These are phyloP conservation scores for Apogon hyalosoma DNA, from an alignment of 2,797 vertebrate species.

Conservation along the genomic window DNA sequence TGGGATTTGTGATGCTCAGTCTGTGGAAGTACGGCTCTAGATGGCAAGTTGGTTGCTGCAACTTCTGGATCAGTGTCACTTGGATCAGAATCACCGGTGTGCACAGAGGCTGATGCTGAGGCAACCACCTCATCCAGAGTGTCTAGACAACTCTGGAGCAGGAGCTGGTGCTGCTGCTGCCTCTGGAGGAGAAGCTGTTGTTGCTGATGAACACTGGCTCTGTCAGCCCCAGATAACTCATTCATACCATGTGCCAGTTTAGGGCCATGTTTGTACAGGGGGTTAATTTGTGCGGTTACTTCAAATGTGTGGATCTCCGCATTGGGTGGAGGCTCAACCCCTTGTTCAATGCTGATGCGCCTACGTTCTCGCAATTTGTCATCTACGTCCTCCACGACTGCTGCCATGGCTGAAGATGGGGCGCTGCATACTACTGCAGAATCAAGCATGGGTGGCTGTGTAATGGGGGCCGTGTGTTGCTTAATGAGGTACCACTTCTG, in stretches of 20 bases:
- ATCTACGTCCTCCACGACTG: slow-evolving; percentile 85
- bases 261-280: slow-evolving; percentile 86
- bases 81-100: slow-evolving; percentile 44
- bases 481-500: slow-evolving; percentile 91
- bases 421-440: slow-evolving; percentile 58
- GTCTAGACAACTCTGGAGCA: slow-evolving; percentile 86
- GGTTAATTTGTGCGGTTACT: slow-evolving; percentile 87
- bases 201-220: slow-evolving; percentile 72
- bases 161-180: slow-evolving; percentile 83
- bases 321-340: slow-evolving; percentile 87
- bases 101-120: slow-evolving; percentile 59
- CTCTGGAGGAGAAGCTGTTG: slow-evolving; percentile 78
- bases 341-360: slow-evolving; percentile 89
- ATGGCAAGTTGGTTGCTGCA: slow-evolving; percentile 36
- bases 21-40: slow-evolving; percentile 39
- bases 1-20: slow-evolving; percentile 63
- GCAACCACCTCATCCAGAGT: slow-evolving; percentile 85
- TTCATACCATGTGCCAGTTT: slow-evolving; percentile 89
- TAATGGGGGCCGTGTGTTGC: slow-evolving; percentile 89
- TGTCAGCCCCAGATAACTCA: slow-evolving; percentile 78
- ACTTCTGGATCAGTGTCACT: slow-evolving; percentile 58
- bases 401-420: slow-evolving; percentile 52
- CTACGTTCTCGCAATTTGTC: slow-evolving; percentile 85
- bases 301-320: slow-evolving; percentile 90
- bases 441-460: slow-evolving; percentile 80